Conservation (phyloP, 2,113 vertebrate genomes). For the Lota lota region DNA sequence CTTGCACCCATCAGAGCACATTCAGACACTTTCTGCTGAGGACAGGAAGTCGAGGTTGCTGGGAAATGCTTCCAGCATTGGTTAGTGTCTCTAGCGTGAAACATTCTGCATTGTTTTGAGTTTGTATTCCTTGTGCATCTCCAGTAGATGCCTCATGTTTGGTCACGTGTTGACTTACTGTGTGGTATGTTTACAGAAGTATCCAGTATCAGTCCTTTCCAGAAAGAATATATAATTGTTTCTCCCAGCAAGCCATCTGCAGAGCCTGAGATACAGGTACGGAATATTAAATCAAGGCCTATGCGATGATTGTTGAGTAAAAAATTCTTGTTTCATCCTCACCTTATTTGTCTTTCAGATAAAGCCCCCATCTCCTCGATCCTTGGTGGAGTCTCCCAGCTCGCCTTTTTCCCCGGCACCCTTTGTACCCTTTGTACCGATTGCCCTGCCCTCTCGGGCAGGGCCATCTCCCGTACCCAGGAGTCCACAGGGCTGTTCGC, state of each 20-base stretch:
- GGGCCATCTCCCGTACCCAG: slow-evolving; percentile 37
- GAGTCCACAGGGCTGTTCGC: slow-evolving; percentile 39
- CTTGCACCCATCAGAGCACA: slow-evolving; percentile 47
- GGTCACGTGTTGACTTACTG: too few species aligned
- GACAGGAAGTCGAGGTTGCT: slow-evolving; percentile 42
- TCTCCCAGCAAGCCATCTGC: slow-evolving; percentile 42
- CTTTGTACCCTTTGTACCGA: slow-evolving; percentile 61
- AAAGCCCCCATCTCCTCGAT: slow-evolving; percentile 26
- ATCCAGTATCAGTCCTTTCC: slow-evolving; percentile 36
- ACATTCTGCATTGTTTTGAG: neutral
- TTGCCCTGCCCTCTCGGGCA: slow-evolving; percentile 45
- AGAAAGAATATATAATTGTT: slow-evolving; percentile 51
- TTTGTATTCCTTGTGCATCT: too few species aligned
- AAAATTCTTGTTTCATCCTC: neutral
- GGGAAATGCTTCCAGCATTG: slow-evolving; percentile 53
- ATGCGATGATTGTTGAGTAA: neutral
- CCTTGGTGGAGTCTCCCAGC: slow-evolving; percentile 62
- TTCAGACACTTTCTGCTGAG: slow-evolving; percentile 53
- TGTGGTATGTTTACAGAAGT: slow-evolving; percentile 49
- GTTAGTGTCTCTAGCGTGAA: slow-evolving; percentile 34
- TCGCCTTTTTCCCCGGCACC: slow-evolving; percentile 76
- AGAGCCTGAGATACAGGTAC: slow-evolving; percentile 48
- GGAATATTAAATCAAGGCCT: neutral
- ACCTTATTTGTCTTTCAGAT: slow-evolving; percentile 35
- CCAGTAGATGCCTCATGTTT: too few species aligned